phyloP scores from a whole-genome alignment of 2,797 vertebrate genomes.

The Ctenosaura bakeri region DNA sequence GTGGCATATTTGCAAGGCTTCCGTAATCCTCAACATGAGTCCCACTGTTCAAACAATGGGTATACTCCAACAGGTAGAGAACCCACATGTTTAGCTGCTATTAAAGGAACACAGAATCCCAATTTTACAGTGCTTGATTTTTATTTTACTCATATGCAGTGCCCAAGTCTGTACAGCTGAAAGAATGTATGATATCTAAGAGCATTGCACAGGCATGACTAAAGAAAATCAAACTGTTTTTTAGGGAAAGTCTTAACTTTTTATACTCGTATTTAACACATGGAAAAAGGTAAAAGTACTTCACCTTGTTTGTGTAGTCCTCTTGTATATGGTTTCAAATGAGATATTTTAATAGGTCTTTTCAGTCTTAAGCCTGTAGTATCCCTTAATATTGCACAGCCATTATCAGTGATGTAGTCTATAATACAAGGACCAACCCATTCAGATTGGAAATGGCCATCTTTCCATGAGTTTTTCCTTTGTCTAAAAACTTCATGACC shows the following conservation, averaged over 20 bases:
- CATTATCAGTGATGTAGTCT: slow-evolving; percentile 80
- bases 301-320: slow-evolving; percentile 72
- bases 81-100: not conserved
- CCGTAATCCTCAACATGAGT: not conserved
- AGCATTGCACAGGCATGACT: not conserved
- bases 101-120: not conserved
- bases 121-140: not conserved
- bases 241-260: not conserved
- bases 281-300: slow-evolving; percentile 17
- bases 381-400: slow-evolving; percentile 79
- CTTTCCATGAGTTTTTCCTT: slow-evolving; percentile 82
- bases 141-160: not conserved
- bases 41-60: not conserved
- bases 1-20: not conserved
- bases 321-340: slow-evolving; percentile 79
- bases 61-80: not conserved
- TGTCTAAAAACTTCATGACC: slow-evolving; percentile 82
- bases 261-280: not conserved
- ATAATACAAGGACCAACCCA: slow-evolving; percentile 82
- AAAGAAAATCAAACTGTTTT: not conserved
- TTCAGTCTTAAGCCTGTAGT: slow-evolving; percentile 74
- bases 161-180: not conserved
- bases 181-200: not conserved
- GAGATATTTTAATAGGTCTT: slow-evolving; percentile 82
- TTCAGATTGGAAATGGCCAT: slow-evolving; percentile 78